Evolutionary conservation across 2,888 invertebrate species (phyloP).

Genomic region (Napeogenes sylphis): DNA sequence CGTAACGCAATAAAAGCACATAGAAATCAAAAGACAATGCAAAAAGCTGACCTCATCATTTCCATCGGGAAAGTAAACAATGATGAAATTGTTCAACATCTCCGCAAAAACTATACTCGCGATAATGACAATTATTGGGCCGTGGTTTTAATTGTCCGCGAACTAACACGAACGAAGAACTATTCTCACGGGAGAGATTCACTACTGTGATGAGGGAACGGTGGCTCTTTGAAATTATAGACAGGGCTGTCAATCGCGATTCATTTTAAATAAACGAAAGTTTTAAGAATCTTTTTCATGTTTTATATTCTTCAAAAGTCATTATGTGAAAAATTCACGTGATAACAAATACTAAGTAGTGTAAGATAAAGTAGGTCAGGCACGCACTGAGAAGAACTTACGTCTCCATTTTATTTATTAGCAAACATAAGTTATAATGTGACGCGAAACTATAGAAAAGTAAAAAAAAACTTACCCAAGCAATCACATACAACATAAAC

Average conservation of each 20-base stretch:
- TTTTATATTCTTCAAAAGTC: too few relatives aligned
- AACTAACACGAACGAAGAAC: conserved; percentile 17
- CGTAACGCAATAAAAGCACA: conserved; percentile 11
- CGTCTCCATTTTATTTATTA: too few relatives aligned
- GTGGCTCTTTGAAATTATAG: conserved; percentile 6
- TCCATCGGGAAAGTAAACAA: conserved; percentile 58
- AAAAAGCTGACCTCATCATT: conserved; percentile 35
- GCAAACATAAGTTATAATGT: too few relatives aligned
- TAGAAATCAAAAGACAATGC: conserved; percentile 25
- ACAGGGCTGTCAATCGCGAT: conserved; percentile 19
- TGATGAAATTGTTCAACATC: conserved; percentile 59
- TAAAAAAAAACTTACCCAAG: conserved; percentile 41
- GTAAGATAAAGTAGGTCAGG: too few relatives aligned
- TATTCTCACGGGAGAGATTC: conserved; percentile 28
- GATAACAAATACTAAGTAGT: too few relatives aligned
- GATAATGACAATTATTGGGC: conserved; percentile 19
- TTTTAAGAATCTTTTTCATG: too few relatives aligned
- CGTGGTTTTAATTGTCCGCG: conserved; percentile 20
- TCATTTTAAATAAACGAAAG: too few relatives aligned
- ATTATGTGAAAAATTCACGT: not conserved
- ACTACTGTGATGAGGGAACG: conserved; percentile 17
- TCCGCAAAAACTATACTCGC: conserved; percentile 20
- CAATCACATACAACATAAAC: conserved; percentile 42
- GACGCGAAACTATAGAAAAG: not conserved
- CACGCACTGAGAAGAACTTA: too few relatives aligned